phyloP scores from a whole-genome alignment of 2,888 invertebrate species.

The Girardia tigrina region DNA sequence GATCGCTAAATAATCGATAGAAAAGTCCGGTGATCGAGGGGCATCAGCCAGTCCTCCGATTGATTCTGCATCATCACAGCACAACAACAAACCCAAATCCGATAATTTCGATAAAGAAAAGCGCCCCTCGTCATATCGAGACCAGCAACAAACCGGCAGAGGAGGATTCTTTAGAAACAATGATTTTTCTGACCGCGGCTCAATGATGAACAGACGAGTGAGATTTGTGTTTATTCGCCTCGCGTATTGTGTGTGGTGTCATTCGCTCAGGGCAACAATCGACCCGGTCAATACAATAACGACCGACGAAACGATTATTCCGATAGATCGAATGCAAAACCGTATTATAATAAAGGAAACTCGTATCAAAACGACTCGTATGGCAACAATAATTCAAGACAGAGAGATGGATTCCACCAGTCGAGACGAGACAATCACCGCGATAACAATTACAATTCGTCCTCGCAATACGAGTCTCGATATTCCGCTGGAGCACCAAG shows the following conservation, averaged over 20 bases:
- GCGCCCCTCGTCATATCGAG: background rate
- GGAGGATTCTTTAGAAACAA: background rate
- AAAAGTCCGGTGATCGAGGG: background rate
- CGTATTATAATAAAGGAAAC: background rate
- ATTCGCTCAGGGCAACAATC: background rate
- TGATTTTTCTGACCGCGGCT: background rate
- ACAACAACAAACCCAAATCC: background rate
- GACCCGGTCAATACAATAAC: background rate
- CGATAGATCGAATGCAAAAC: background rate
- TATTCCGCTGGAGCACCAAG: background rate
- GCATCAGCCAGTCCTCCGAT: background rate
- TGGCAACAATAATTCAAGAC: background rate
- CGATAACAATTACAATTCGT: slow-evolving; percentile 7
- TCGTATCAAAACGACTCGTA: background rate
- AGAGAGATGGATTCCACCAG: background rate
- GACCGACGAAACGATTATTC: slow-evolving; percentile 8
- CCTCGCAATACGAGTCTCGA: background rate
- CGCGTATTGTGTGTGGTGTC: too few relatives aligned
- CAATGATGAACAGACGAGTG: background rate
- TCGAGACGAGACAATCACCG: background rate
- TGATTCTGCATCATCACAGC: background rate
- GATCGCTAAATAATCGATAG: too few relatives aligned
- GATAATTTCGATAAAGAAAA: background rate
- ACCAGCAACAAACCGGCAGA: background rate
- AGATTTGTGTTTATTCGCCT: background rate